Evolutionary conservation across 1,140 invertebrate genomes (phyloP), one percentile per base, ranked within the genome.

Genomic region (Saxidomus purpurata): DNA sequence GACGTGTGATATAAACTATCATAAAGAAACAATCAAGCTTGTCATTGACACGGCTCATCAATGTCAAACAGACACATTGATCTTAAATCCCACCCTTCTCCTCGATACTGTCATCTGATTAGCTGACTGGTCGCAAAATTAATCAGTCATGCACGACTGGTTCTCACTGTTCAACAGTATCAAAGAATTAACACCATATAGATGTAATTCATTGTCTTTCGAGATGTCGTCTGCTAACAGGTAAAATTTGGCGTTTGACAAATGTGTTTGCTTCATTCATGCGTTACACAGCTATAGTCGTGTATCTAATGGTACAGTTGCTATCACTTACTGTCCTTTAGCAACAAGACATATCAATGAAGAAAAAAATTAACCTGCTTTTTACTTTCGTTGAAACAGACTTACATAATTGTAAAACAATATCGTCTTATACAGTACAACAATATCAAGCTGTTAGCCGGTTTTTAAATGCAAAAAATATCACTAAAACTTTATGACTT

Each of bases 131-230:
- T 79, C 28, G n/a, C 28, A 25, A 81, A 87, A 90, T 85, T 84
- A 85, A 74, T 87, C 90, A 91, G 89, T 87, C 63, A 91, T 59
- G 91, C 89, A 80, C 90, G 91, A 91, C 91, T 71, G 77, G 79
- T 31, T 74, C 40, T 52, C 22, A 8, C 34, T 61, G 77, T 81
- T 80, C 25, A 74, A 34, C 25, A 38, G 52, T 88, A 88, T 88
- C 86, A 88, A 88, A 88, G 55, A 80, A 52, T 87, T 87, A 87
- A 87, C 85, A 88, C 76, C 36, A 80, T 81, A 80, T 80, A 80
- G 76, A 88, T 88, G 86, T 88, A 88, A 81, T 81, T 88, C 76
- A 81, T 79, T 88, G 86, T 88, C 74, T 79, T 43, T 69, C 28
- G 25, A 36, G 34, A 38, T 88, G 86, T 88, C 77, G 47, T 38